These are phyloP conservation scores for Drosophila austrosaltans DNA, from an alignment of 2,888 invertebrate genomes.

Conservation along the genomic window DNA sequence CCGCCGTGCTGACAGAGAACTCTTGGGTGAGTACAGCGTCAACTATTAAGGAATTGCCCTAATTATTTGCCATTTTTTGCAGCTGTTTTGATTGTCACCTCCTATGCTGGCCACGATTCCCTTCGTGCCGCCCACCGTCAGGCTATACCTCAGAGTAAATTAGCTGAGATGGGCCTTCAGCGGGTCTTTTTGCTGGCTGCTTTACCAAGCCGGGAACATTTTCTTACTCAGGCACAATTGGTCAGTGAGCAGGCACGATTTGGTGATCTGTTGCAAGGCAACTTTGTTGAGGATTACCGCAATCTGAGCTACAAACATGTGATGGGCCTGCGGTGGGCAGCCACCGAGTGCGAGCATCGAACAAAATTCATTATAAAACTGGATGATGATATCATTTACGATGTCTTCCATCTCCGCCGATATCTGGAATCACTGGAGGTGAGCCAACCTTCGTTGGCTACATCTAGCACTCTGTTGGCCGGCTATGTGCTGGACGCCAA, in stretches of 20 bases:
- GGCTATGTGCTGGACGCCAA: constrained; percentile 88
- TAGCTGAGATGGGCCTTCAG: constrained; percentile 86
- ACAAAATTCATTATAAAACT: constrained; percentile 89
- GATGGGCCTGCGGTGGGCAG: constrained; percentile 91
- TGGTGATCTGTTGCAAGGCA: constrained; percentile 90
- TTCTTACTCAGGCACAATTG: constrained; percentile 85
- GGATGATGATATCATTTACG: constrained; percentile 91
- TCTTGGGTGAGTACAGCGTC: constrained; percentile 69
- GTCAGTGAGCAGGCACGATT: constrained; percentile 86
- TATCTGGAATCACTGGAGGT: constrained; percentile 83
- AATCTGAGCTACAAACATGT: constrained; percentile 93
- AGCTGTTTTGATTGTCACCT: constrained; percentile 88
- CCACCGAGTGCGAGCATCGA: constrained; percentile 85
- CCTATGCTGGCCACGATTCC: constrained; percentile 89
- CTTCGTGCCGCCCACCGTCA: constrained; percentile 88
- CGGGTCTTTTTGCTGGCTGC: constrained; percentile 89
- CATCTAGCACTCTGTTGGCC: constrained; percentile 84
- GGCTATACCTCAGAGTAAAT: constrained; percentile 86
- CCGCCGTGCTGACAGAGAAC: constrained; percentile 70
- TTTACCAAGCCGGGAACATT: constrained; percentile 85
- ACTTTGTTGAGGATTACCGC: constrained; percentile 90
- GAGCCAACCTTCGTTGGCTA: constrained; percentile 70
- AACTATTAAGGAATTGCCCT: neutral
- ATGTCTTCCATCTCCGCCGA: constrained; percentile 86
- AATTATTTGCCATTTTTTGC: neutral